Conservation (phyloP, 2,888 invertebrate genomes). For the Callyntrura sp. region DNA sequence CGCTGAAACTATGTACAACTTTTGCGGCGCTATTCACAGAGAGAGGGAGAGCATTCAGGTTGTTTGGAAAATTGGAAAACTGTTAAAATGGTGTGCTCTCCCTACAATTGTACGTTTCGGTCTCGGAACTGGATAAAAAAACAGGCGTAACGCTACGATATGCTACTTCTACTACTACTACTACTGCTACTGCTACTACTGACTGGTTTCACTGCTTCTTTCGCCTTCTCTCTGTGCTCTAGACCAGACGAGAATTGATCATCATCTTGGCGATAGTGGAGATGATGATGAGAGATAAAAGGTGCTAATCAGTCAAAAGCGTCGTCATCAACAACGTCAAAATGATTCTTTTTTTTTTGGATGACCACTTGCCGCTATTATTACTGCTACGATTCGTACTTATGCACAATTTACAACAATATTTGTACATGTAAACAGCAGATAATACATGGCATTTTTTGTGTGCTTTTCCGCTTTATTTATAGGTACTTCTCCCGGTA, state of each 20-base stretch:
- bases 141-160: neutral
- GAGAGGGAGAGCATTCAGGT: neutral
- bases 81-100: neutral
- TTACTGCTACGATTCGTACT: neutral
- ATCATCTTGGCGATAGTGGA: neutral
- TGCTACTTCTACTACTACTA: neutral
- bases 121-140: conserved; percentile 21
- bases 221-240: neutral
- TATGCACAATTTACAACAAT: neutral
- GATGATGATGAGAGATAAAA: conserved; percentile 66
- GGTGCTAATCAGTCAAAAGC: conserved; percentile 72
- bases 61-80: neutral
- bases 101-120: no score
- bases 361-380: conserved; percentile 19
- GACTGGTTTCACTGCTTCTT: conserved; percentile 13
- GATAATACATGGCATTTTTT: neutral
- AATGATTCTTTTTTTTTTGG: conserved; percentile 23
- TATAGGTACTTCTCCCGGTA: neutral
- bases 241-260: neutral
- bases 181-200: neutral
- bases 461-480: conserved; percentile 56
- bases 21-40: no score
- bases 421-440: neutral
- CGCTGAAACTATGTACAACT: no score
- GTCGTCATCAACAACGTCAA: conserved; percentile 18